Percentiles rank a stretch among this genome's conserved stretches.
Evolutionary conservation across 2,113 vertebrate species (phyloP).

Genomic region (Callocephalon fimbriatum): DNA sequence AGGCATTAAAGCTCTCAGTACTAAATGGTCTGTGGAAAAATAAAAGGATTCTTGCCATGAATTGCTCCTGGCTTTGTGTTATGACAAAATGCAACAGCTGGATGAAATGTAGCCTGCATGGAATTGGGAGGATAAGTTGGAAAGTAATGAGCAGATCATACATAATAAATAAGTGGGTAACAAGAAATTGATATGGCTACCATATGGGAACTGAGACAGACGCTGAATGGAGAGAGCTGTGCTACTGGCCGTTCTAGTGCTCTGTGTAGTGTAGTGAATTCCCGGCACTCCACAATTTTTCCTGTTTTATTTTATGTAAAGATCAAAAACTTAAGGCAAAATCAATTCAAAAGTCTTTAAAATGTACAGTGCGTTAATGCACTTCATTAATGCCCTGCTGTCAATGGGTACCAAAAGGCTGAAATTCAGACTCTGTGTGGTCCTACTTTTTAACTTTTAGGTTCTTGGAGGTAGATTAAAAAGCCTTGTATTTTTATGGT

Average conservation of each 20-base stretch:
- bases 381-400: not conserved
- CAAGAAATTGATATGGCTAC: slow-evolving; percentile 56
- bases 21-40: not conserved
- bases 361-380: not conserved
- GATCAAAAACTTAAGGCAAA: not conserved
- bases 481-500: not conserved
- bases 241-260: not conserved
- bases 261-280: not conserved
- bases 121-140: slow-evolving; percentile 29
- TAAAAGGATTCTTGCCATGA: not conserved
- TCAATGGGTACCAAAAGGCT: not conserved
- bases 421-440: not conserved
- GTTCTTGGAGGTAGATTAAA: not conserved
- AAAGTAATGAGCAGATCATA: slow-evolving; percentile 41
- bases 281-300: not conserved
- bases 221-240: not conserved
- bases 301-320: not conserved
- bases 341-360: not conserved
- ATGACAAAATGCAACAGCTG: slow-evolving; percentile 38
- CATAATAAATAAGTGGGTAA: slow-evolving; percentile 62
- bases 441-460: not conserved
- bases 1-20: not conserved
- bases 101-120: slow-evolving; percentile 29
- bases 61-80: slow-evolving; percentile 11
- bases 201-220: not conserved